phyloP scores from a whole-genome alignment of 2,888 invertebrate genomes.

The Hedya salicella region DNA sequence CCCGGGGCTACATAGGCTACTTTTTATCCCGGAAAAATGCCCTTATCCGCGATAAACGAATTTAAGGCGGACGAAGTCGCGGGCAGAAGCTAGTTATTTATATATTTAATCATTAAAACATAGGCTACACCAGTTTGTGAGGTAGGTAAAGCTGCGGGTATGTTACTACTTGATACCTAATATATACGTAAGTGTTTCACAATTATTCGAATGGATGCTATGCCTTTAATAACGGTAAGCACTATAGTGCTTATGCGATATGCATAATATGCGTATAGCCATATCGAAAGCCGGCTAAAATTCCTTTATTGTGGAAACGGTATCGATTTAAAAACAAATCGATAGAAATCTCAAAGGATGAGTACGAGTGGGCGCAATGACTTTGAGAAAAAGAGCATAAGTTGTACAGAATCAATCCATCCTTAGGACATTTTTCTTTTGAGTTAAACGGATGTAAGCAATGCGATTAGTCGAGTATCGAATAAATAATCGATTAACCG shows the following conservation, averaged over 20 bases:
- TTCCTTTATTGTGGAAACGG: conserved; percentile 7
- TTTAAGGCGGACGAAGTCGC: too few species aligned
- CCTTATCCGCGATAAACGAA: too few species aligned
- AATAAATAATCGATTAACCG: conserved; percentile 77
- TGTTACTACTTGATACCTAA: too few species aligned
- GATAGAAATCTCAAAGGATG: conserved; percentile 63
- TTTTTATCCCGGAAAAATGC: too few species aligned
- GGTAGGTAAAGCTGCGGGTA: too few species aligned
- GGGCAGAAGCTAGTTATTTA: too few species aligned
- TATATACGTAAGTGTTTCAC: background rate
- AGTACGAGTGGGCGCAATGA: conserved; percentile 69
- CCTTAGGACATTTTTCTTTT: conserved; percentile 8
- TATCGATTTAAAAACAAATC: conserved; percentile 59
- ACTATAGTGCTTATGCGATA: conserved; percentile 1
- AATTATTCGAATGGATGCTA: background rate
- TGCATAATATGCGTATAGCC: background rate
- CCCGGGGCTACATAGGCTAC: too few species aligned
- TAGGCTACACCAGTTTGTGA: too few species aligned
- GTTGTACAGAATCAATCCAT: background rate
- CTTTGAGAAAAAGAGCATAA: conserved; percentile 40
- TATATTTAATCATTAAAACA: too few species aligned
- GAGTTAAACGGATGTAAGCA: conserved; percentile 45
- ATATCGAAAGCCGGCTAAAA: background rate
- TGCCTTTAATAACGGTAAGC: conserved; percentile 6
- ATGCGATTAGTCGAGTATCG: conserved; percentile 62